These are phyloP conservation scores for Mus caroli DNA, from an alignment of 2,797 vertebrate genomes.

Conservation along the genomic window DNA sequence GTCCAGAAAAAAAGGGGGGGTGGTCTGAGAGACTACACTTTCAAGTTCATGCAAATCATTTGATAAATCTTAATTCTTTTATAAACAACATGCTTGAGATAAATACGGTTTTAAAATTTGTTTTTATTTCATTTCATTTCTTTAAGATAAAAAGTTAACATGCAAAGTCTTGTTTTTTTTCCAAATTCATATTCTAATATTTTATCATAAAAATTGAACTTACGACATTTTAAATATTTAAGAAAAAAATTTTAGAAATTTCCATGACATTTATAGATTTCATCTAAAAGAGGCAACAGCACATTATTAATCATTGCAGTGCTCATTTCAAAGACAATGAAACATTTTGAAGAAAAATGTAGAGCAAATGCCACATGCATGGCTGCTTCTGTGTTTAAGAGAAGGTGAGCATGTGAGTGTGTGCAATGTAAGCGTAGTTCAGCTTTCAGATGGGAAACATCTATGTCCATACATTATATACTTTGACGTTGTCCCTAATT, in stretches of 20 bases:
- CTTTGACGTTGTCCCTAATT: conserved; percentile 59
- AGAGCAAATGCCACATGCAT: not conserved
- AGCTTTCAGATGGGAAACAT: not conserved
- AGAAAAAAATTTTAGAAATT: not conserved
- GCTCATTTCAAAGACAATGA: conserved; percentile 21
- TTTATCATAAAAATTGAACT: conserved; percentile 16
- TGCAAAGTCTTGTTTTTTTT: not conserved
- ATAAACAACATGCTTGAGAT: not conserved
- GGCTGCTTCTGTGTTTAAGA: conserved; percentile 8
- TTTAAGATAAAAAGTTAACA: not conserved
- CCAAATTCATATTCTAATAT: not conserved
- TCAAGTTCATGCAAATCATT: not conserved
- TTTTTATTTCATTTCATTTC: not conserved
- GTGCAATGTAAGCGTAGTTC: not conserved
- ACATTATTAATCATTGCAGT: not conserved
- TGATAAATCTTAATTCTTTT: not conserved
- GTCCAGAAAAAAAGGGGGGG: not conserved
- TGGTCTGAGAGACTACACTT: not conserved
- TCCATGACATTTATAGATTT: conserved; percentile 10
- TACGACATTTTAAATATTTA: conserved; percentile 29
- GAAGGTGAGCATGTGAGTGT: not conserved
- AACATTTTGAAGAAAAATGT: not conserved
- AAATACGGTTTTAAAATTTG: conserved; percentile 28
- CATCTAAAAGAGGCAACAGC: not conserved
- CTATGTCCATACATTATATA: not conserved